Conservation (phyloP, 2,888 invertebrate genomes). For the Rutpela maculata region DNA sequence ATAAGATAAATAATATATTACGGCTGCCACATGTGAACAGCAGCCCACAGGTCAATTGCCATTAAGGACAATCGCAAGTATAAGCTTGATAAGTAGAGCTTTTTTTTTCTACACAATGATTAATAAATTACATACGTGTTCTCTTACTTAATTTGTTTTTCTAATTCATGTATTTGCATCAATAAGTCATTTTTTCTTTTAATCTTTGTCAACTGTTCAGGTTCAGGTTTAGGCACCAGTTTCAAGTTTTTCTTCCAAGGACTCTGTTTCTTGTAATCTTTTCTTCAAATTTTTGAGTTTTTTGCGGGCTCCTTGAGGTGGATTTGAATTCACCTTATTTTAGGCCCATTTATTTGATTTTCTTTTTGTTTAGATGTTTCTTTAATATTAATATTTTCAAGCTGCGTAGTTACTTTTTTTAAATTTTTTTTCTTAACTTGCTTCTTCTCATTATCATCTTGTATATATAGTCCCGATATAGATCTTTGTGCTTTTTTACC, state of each 20-base stretch:
- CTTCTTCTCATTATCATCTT: conserved; percentile 81
- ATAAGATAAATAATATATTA: no score
- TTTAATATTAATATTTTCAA: conserved; percentile 73
- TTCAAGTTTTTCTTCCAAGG: conserved; percentile 88
- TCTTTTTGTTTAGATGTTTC: conserved; percentile 43
- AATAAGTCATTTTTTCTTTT: conserved; percentile 85
- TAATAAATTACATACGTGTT: neutral
- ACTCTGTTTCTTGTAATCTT: conserved; percentile 93
- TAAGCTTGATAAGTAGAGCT: no score
- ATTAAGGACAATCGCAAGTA: no score
- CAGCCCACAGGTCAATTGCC: no score
- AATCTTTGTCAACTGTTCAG: conserved; percentile 92
- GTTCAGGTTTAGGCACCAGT: conserved; percentile 86
- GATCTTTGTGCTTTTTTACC: conserved; percentile 73
- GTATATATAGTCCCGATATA: conserved; percentile 80
- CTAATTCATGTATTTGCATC: conserved; percentile 85
- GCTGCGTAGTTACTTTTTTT: conserved; percentile 74
- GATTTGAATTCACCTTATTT: neutral
- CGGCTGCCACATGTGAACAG: no score
- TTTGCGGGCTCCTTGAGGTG: conserved; percentile 80
- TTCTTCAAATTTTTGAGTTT: conserved; percentile 91
- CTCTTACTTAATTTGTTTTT: conserved; percentile 56
- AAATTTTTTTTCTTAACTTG: conserved; percentile 75
- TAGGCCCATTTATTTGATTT: conserved; percentile 54
- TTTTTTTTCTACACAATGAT: neutral